Conservation (phyloP, 2,113 vertebrate genomes). For the Melanerpes formicivorus region DNA sequence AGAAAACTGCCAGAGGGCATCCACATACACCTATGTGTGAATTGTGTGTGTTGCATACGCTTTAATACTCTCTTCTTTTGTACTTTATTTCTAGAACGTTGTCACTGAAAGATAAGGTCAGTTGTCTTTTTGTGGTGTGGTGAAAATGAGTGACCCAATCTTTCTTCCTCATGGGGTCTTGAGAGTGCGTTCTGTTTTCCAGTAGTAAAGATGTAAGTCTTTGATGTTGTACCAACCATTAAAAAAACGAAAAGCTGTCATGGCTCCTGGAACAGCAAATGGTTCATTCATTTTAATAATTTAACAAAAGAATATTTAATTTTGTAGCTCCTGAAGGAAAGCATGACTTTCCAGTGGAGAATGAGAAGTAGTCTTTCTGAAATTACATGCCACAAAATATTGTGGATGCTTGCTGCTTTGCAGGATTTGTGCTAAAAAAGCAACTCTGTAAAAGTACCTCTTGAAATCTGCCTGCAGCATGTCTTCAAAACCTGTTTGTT, state of each 20-base stretch:
- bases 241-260: neutral
- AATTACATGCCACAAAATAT: neutral
- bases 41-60: neutral
- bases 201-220: neutral
- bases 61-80: neutral
- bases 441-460: neutral
- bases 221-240: neutral
- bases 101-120: neutral
- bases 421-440: slow-evolving; percentile 35
- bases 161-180: neutral
- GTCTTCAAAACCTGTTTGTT: slow-evolving; percentile 25
- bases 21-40: neutral
- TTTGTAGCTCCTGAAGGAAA: neutral
- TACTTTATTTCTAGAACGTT: neutral
- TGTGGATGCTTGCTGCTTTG: neutral
- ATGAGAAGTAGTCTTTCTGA: neutral
- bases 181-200: neutral
- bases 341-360: neutral
- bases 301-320: slow-evolving; percentile 13
- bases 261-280: neutral
- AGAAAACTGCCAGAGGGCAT: neutral
- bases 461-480: neutral
- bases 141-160: neutral
- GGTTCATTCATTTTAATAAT: slow-evolving; percentile 10
- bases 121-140: neutral